Base-by-base conservation (phyloP, 2,888 invertebrate genomes). In the Iselma pallidipennis region DNA sequence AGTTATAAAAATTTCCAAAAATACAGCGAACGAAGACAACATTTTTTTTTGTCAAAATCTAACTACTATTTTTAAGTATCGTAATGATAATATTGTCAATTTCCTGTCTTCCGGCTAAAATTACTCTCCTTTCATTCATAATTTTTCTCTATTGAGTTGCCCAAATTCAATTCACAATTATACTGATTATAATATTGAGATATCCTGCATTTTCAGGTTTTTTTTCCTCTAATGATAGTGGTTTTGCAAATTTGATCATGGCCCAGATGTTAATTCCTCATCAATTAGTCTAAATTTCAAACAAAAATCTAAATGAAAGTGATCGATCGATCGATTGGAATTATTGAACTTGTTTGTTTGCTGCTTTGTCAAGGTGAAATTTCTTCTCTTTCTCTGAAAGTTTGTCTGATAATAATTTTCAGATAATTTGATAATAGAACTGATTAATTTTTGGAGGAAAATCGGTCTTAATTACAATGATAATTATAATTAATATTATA, bases 401-500 rank as follows among this genome's bases (percentile, higher is more conserved):
- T 29, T 12, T 29, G 4, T 3, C 26, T 26, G 26, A 6, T 26
- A 26, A 6, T 26, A 26, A 26, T 26, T 4, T 3, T 26, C 6
- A 29, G 4, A 1, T 29, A 5, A 12, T 29, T 29, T 29, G 10
- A 12, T 16, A n/a, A n/a, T n/a, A n/a, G n/a, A n/a, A 57, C 10
- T 57, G 37, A 51, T 57, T 57, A 53, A 53, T 42, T 29, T 55
- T 51, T 25, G 28, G 55, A 49, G 37, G 45, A 31, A 52, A 51
- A 60, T 56, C 55, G n/a, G n/a, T 60, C 50, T 60, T 52, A 53
- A 42, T 49, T 26, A n/a, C 50, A n/a, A n/a, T n/a, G n/a, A 28
- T 28, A 49, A 60, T 55, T 55, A 55, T 59, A 50, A 51, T 16
- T 57, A 51, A 61, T 57, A 61, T 61, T 61, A 56, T 57, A 61